Evolutionary conservation across 2,797 vertebrate genomes (phyloP).

Genomic region (Vireo griseus): DNA sequence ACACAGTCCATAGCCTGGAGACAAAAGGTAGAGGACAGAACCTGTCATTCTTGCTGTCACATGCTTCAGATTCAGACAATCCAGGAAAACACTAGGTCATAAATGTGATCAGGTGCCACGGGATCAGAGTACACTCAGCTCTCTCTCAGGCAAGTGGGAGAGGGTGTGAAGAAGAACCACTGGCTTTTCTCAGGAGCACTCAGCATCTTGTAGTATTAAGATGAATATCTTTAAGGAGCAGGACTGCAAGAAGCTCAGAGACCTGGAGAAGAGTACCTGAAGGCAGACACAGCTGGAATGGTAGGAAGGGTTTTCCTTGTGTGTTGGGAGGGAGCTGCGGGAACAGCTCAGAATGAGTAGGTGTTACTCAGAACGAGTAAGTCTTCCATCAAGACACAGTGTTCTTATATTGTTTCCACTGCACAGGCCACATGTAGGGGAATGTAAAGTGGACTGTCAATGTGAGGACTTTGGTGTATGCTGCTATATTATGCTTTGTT

Average conservation of each 20-base stretch:
- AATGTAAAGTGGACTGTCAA: background rate
- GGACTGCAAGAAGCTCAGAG: background rate
- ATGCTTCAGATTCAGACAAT: background rate
- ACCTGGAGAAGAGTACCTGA: slow-evolving; percentile 4
- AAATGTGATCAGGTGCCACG: background rate
- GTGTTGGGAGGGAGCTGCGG: background rate
- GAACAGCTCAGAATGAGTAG: background rate
- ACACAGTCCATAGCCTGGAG: background rate
- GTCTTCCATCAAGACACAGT: background rate
- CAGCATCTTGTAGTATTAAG: slow-evolving; percentile 4
- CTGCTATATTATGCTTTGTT: background rate
- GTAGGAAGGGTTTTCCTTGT: slow-evolving; percentile 48
- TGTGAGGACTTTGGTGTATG: background rate
- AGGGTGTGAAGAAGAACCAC: background rate
- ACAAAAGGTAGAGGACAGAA: background rate
- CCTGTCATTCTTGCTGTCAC: background rate
- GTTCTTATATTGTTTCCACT: background rate
- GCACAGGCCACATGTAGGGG: background rate
- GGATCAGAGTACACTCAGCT: background rate
- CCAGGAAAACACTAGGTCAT: slow-evolving; percentile 5
- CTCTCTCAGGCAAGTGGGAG: background rate
- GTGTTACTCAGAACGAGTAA: background rate
- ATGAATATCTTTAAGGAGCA: slow-evolving; percentile 8
- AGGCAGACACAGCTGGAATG: slow-evolving; percentile 18
- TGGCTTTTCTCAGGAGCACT: slow-evolving; percentile 1